A percentile compares a stretch with the other conserved stretches of the same genome.
These are phyloP conservation scores for Coilia nasus DNA, from an alignment of 2,797 vertebrate genomes.

Conservation along the genomic window DNA sequence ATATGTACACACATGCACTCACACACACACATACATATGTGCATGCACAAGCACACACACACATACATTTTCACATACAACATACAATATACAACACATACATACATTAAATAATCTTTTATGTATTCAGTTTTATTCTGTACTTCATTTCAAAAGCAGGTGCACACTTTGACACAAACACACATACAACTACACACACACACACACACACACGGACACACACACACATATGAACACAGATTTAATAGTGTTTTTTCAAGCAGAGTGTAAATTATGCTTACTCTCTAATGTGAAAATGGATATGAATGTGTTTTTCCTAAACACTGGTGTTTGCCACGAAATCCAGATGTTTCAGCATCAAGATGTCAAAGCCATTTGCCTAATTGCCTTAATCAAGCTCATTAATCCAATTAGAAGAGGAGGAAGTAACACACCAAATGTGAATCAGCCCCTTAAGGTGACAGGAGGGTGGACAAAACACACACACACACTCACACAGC, in stretches of 20 bases:
- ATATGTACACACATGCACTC: background rate
- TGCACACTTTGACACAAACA: background rate
- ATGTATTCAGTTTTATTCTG: background rate
- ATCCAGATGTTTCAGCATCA: slow-evolving; percentile 56
- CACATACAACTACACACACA: slow-evolving; percentile 9
- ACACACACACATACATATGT: background rate
- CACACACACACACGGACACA: background rate
- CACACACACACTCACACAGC: slow-evolving; percentile 52
- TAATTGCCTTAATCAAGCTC: slow-evolving; percentile 67
- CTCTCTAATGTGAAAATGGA: background rate
- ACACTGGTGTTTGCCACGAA: background rate
- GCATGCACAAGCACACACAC: slow-evolving; percentile 14
- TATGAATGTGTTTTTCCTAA: background rate
- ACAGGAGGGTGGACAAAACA: slow-evolving; percentile 33
- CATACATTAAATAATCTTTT: background rate
- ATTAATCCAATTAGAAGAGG: slow-evolving; percentile 73
- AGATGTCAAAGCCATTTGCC: slow-evolving; percentile 65
- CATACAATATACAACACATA: too few relatives aligned
- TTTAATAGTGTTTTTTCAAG: background rate
- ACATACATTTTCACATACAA: slow-evolving; percentile 19
- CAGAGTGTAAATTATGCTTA: background rate
- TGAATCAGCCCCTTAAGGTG: slow-evolving; percentile 68
- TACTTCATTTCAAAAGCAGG: background rate
- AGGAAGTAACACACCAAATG: slow-evolving; percentile 40
- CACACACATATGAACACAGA: background rate